These are phyloP conservation scores for Drosophila neonasuta DNA, from an alignment of 2,888 invertebrate species.

Conservation along the genomic window DNA sequence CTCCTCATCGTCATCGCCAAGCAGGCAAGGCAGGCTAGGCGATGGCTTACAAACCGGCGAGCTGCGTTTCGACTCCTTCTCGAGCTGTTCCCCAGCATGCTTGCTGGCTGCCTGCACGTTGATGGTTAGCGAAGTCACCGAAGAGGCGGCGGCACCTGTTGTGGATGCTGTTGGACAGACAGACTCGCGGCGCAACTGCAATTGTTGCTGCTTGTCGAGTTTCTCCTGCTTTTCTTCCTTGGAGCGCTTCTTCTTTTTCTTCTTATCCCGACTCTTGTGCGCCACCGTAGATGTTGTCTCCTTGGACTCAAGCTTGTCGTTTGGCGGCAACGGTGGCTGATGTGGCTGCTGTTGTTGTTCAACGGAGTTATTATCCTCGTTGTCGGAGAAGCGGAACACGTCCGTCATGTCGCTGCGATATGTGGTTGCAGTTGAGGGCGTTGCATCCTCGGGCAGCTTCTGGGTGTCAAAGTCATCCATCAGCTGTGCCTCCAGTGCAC, in stretches of 20 bases:
- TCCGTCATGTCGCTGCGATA: constrained; percentile 83
- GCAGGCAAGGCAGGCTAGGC: constrained; percentile 85
- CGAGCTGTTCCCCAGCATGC: constrained; percentile 66
- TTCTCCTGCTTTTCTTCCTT: constrained; percentile 86
- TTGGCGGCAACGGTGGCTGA: constrained; percentile 18
- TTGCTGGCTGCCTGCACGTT: constrained; percentile 73
- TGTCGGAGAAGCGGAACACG: constrained; percentile 85
- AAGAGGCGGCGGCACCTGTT: constrained; percentile 24
- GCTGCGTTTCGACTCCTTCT: constrained; percentile 56
- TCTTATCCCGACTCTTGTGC: constrained; percentile 87
- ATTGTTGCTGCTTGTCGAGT: constrained; percentile 83
- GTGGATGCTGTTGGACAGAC: constrained; percentile 34
- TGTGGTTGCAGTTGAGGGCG: constrained; percentile 80
- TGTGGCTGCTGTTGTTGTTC: constrained; percentile 57
- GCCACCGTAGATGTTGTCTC: constrained; percentile 36
- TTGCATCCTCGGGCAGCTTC: constrained; percentile 81
- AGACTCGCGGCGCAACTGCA: constrained; percentile 82
- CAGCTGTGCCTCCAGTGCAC: constrained; percentile 91
- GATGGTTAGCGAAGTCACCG: constrained; percentile 63
- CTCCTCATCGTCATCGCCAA: constrained; percentile 85
- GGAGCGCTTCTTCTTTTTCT: constrained; percentile 92
- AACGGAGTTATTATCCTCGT: constrained; percentile 84
- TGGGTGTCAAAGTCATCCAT: constrained; percentile 86
- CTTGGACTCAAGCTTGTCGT: constrained; percentile 42
- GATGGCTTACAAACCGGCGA: constrained; percentile 83